Base-by-base conservation (phyloP, 64 coral and sea anemone species). In the Montipora cactus region DNA sequence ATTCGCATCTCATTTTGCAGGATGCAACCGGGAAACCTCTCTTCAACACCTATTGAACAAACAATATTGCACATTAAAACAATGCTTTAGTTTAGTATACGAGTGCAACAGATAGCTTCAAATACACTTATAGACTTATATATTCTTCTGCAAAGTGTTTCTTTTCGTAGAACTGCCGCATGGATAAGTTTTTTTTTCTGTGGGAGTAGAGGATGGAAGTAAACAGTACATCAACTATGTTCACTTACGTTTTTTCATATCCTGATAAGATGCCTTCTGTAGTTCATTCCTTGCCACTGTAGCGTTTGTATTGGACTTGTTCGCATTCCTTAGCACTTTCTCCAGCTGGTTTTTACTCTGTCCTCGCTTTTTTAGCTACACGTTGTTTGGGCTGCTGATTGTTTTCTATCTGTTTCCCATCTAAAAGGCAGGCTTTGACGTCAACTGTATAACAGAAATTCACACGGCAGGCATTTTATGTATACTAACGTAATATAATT, bases 211-310 rank as follows among this genome's bases (percentile, higher is more conserved):
- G 49, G 77, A 79, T 79, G 47, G 20, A 79, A 1, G 20, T 79
- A 7, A 52, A 53, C 77, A 79, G 18, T 52, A 79, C 77, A 79
- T n/a, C 48, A 28, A 28, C 47, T 79, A 79, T 79, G 77, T 53
- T 79, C 77, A 79, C 77, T 1, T 52, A 79, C 77, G n/a, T 79
- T 22, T 79, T 79, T 79, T 79, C 47, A 77, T 77, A 77, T 77
- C 75, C 75, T 49, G 75, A 77, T 77, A 77, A 48, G 0, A 1
- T 77, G 75, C 75, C 75, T 48, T 13, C 16, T 74, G 71, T 25
- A 74, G 23, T 0, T 74, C 71, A 77, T 77, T 77, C 28, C 75
- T 77, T 57, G 53, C 0, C 53, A 57, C 53, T 57, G 53, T 0
- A 47, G 75, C 46, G 75, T 77, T 77, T 47, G 8, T 15, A 46